A percentile compares a stretch with the other conserved stretches of the same genome.
phyloP scores from a whole-genome alignment of 2,113 vertebrate genomes.

The Lathamus discolor region DNA sequence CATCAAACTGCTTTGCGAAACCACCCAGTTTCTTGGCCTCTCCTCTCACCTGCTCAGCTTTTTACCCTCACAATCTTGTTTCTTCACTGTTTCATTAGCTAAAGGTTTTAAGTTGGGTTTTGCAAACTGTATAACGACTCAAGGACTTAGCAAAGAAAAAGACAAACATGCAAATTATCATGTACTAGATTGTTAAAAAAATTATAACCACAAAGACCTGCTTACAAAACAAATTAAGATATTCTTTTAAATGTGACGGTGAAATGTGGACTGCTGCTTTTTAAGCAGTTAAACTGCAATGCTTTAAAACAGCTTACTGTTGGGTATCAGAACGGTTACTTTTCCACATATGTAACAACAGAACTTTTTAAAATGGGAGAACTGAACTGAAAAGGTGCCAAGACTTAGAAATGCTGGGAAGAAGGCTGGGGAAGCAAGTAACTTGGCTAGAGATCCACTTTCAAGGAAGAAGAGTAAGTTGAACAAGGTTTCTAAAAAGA shows the following conservation, averaged over 20 bases:
- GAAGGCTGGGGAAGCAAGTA: background rate
- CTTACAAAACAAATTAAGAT: background rate
- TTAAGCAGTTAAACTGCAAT: background rate
- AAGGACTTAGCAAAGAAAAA: background rate
- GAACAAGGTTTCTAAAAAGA: background rate
- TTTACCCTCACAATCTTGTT: background rate
- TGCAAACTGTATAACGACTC: background rate
- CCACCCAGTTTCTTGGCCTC: background rate
- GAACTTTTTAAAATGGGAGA: background rate
- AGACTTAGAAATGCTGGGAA: background rate
- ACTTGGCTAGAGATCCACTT: background rate
- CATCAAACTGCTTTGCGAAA: background rate
- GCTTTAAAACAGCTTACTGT: background rate
- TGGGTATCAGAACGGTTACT: background rate
- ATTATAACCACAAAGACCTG: background rate
- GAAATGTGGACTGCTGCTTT: background rate
- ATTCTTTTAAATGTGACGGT: background rate
- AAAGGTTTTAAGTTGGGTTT: background rate
- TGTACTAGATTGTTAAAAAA: background rate
- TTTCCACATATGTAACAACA: background rate
- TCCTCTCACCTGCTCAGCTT: constrained; percentile 5
- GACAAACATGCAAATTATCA: background rate
- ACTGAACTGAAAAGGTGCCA: background rate
- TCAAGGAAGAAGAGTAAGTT: background rate
- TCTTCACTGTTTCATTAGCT: background rate